A percentile compares a stretch with the other conserved stretches of the same genome.
Evolutionary conservation across 2,888 invertebrate species (phyloP).

Genomic region (Lamellibrachia satsuma): DNA sequence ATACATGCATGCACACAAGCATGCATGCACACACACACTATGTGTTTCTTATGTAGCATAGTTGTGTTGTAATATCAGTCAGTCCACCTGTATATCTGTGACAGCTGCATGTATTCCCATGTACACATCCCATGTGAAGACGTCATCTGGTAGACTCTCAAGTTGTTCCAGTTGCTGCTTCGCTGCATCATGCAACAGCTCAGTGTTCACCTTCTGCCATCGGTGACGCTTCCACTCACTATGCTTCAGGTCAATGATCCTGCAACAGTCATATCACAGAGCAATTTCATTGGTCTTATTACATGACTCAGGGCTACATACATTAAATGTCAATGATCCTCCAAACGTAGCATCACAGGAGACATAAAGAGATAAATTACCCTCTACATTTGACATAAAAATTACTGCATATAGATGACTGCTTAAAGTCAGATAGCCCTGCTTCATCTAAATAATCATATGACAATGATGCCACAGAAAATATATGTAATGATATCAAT

Average conservation of each 20-base stretch:
- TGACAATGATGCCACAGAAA: no score
- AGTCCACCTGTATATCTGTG: conserved; percentile 56
- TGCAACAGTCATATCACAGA: conserved; percentile 30
- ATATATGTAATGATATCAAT: no score
- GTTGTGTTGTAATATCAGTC: background rate
- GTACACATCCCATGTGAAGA: conserved; percentile 63
- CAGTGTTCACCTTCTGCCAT: conserved; percentile 65
- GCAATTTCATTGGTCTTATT: background rate
- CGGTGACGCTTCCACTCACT: conserved; percentile 63
- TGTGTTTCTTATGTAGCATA: background rate
- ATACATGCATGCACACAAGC: background rate
- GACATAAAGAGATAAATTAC: no score
- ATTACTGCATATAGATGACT: no score
- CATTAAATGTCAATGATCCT: no score
- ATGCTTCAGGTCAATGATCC: conserved; percentile 61
- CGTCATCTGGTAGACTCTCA: conserved; percentile 58
- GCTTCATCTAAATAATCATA: no score
- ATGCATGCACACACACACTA: background rate
- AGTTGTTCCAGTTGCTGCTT: conserved; percentile 61
- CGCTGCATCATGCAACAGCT: conserved; percentile 59
- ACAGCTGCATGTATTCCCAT: conserved; percentile 61
- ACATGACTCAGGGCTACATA: no score
- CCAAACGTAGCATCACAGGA: no score
- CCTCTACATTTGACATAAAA: no score
- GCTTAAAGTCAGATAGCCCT: no score